Conservation (phyloP, 2,888 invertebrate species). For the Drosophila ezoana region DNA sequence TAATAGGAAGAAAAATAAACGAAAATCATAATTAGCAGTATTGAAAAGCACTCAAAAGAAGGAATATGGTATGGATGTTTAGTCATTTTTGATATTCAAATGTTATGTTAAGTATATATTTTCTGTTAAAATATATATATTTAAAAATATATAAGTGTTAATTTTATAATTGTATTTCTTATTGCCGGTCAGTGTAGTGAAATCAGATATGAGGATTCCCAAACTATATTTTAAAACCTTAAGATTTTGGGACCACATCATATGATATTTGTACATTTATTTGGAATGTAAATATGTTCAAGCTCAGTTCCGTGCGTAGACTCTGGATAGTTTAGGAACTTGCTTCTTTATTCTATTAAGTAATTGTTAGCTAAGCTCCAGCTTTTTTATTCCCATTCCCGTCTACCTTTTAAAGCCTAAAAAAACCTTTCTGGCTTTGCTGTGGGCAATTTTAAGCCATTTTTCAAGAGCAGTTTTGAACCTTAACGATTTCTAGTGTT, state of each 20-base stretch:
- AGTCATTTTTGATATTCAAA: neutral
- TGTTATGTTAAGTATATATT: neutral
- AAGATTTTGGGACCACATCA: no score
- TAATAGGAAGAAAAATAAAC: neutral
- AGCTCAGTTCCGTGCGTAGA: no score
- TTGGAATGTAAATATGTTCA: no score
- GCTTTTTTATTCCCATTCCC: neutral
- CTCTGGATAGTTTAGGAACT: neutral
- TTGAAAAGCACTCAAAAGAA: neutral
- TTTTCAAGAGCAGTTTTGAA: conserved; percentile 43
- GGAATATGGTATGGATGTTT: neutral
- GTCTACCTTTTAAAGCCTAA: neutral
- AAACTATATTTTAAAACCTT: no score
- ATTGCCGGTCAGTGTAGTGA: no score
- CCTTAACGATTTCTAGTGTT: conserved; percentile 28
- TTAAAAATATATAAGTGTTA: no score
- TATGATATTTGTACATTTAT: no score
- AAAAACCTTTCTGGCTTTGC: conserved; percentile 5
- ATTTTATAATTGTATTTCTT: no score
- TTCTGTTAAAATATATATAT: neutral
- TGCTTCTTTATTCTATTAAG: neutral
- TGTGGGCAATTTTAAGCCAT: conserved; percentile 19
- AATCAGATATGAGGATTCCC: no score
- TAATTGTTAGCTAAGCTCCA: neutral
- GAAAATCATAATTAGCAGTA: neutral